Base-by-base conservation (phyloP, 2,888 invertebrate species). In the Petrolisthes cinctipes region DNA sequence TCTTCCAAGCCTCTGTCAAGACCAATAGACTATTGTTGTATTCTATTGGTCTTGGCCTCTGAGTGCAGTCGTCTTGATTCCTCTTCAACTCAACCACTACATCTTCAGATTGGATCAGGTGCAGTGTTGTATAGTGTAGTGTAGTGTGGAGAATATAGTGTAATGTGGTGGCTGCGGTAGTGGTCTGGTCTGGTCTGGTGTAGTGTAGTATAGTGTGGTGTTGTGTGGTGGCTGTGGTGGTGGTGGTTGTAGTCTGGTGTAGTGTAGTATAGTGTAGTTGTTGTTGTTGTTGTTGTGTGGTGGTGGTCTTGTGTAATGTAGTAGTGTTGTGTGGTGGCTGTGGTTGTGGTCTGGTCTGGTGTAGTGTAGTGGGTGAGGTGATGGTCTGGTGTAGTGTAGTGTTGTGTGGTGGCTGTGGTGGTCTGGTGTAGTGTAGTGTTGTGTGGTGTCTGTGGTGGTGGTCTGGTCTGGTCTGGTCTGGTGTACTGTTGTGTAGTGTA, bases 71-170 rank as follows among this genome's bases (percentile, higher is more conserved):
- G 37, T 37, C 37, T 37, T 37, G 37, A 37, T 37, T 37, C 37
- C 37, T 37, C 37, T 37, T 37, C 37, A 37, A 37, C 37, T 37
- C 37, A 0, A 37, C 37, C 37, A 37, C 37, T 37, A 37, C 37
- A 37, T 37, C 37, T 37, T 37, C 37, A 37, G 1, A 37, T 20
- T 17, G 9, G n/a, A 2, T 17, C 23, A 17, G 4, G n/a, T 73
- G n/a, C 1, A 73, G 73, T 73, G 61, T 7, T 73, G n/a, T 73
- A 73, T 73, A 73, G 61, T 73, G 23, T 73, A 73, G n/a, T 20
- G n/a, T 73, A 73, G 17, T 20, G n/a, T 7, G 1, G n/a, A 5
- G 5, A 6, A n/a, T 73, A 4, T 79, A 79, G 61, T 11, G 11
- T 61, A 17, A 3, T 61, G 61, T 61, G 3, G 61, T 61, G 61